Base-by-base conservation (phyloP, 2,113 vertebrate species). In the Cettia cetti region DNA sequence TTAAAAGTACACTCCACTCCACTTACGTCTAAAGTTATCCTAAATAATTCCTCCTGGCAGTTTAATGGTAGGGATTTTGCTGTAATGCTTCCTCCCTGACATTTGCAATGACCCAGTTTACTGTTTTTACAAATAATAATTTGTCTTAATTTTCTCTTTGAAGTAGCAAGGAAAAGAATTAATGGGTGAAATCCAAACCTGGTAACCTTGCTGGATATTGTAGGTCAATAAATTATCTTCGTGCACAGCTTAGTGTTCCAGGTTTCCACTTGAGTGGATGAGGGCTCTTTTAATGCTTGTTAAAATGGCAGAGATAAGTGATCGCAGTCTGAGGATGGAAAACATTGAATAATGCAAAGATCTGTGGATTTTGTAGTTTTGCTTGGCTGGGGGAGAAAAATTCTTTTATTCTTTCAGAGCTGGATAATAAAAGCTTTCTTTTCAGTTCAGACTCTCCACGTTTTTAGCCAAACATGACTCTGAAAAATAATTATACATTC, bases 221-320 rank as follows among this genome's bases (percentile, higher is more conserved):
- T 69, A 91, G 77, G 95, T 95, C 97, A 93, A 79, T 94, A 96
- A 97, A 97, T 97, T 95, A 97, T 94, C 94, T 89, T 97, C 28
- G 50, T 94, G 93, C 96, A 83, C 70, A 95, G 91, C 95, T 97
- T 70, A 95, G 27, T 22, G 63, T 86, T 93, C 81, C 83, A 94
- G 91, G 88, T 97, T 94, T 94, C 90, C 81, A 90, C 93, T 96
- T 77, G 37, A 56, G 74, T 63, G 89, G 90, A 31, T 17, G 39
- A 79, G 95, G 57, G 72, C 89, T 96, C 87, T 90, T 84, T 78
- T 94, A 96, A 57, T 80, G 97, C 94, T 95, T 93, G 93, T 97
- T 95, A 95, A 95, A 94, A 92, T 74, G 95, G 76, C 88, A 89
- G 92, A 90, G 83, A 83, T 81, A 95, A 89, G 47, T 23, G 71